Conservation (phyloP, 2,113 vertebrate genomes). For the Parus major region DNA sequence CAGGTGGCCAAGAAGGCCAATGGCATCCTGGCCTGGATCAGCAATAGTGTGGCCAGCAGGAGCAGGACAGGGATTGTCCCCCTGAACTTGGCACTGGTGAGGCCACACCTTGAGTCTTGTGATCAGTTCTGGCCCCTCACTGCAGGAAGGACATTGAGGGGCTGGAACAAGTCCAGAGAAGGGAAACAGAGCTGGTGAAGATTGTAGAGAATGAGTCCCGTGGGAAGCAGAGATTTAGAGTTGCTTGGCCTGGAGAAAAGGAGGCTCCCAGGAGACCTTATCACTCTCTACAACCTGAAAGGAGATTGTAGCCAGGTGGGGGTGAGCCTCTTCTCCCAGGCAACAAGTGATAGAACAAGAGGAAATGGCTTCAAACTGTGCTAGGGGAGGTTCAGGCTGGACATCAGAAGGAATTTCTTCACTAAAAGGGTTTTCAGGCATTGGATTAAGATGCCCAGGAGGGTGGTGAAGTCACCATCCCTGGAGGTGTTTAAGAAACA, state of each 20-base stretch:
- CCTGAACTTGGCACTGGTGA: rapidly evolving
- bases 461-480: background rate
- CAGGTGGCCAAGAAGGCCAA: background rate
- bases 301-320: rapidly evolving
- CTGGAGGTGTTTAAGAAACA: background rate
- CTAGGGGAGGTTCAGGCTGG: background rate
- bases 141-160: background rate
- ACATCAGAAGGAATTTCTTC: background rate
- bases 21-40: background rate
- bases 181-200: background rate
- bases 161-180: background rate
- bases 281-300: background rate
- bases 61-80: background rate
- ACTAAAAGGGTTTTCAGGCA: background rate
- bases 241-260: background rate
- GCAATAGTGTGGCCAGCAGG: background rate
- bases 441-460: background rate
- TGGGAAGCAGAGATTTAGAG: background rate
- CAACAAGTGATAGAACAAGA: background rate
- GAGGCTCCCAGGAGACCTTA: rapidly evolving
- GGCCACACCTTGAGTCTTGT: rapidly evolving
- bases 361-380: background rate
- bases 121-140: rapidly evolving
- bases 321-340: no score
- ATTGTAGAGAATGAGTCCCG: background rate